These are phyloP conservation scores for Halotydeus destructor DNA, from an alignment of 1,140 invertebrate genomes.

Conservation along the genomic window DNA sequence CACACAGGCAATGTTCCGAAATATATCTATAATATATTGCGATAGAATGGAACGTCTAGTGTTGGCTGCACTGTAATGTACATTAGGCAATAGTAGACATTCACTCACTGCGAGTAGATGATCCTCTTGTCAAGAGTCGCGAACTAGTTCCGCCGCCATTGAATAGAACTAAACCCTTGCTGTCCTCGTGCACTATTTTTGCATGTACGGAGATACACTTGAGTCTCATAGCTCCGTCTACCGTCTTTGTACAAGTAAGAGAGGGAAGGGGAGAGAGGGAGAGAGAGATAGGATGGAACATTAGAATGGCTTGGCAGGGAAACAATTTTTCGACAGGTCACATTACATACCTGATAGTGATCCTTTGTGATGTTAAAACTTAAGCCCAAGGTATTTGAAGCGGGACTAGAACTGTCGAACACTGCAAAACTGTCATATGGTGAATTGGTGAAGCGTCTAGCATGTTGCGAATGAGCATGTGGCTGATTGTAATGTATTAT, in stretches of 20 bases:
- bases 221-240: slow-evolving; percentile 1
- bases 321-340: too few species aligned
- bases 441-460: not conserved
- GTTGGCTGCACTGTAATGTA: too few species aligned
- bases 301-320: too few species aligned
- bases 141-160: not conserved
- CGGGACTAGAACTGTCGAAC: not conserved
- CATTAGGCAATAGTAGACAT: too few species aligned
- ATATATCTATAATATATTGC: too few species aligned
- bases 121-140: too few species aligned
- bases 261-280: too few species aligned
- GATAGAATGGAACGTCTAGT: too few species aligned
- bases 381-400: slow-evolving; percentile 1
- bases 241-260: too few species aligned
- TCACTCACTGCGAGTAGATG: too few species aligned
- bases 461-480: not conserved
- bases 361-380: slow-evolving; percentile 5
- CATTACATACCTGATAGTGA: slow-evolving; percentile 6
- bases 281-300: too few species aligned
- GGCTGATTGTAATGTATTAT: not conserved
- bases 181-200: not conserved
- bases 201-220: not conserved
- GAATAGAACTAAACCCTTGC: not conserved
- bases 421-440: slow-evolving; percentile 4
- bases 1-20: too few species aligned